Percentiles rank a stretch among this genome's conserved stretches.
Conservation (phyloP, 1,140 invertebrate species). For the Holotrichia oblita region DNA sequence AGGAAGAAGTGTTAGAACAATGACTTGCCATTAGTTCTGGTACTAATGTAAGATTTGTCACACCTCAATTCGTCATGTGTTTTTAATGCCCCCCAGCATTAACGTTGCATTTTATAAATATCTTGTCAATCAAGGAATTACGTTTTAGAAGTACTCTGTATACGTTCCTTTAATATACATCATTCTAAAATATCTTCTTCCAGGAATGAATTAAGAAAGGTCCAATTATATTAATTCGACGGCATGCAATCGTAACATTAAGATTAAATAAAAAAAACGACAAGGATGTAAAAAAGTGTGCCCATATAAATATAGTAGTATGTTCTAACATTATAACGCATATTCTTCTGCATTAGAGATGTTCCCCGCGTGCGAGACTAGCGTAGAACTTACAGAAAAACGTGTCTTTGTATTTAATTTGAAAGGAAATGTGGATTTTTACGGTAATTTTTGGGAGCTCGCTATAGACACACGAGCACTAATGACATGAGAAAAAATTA, state of each 20-base stretch:
- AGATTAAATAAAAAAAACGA: background rate
- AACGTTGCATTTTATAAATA: no score
- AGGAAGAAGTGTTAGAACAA: no score
- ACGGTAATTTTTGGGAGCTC: constrained; percentile 8
- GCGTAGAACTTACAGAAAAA: background rate
- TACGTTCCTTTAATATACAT: background rate
- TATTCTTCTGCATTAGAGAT: background rate
- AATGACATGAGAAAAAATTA: background rate
- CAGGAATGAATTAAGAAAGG: background rate
- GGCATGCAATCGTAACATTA: constrained; percentile 6
- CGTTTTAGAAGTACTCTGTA: no score
- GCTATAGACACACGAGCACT: background rate
- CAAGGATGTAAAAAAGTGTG: no score
- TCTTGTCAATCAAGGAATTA: no score
- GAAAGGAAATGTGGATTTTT: constrained; percentile 9
- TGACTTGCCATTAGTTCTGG: no score
- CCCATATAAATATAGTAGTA: no score
- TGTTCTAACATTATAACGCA: no score
- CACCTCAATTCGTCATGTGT: no score
- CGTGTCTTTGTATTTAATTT: background rate
- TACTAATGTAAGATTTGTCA: no score
- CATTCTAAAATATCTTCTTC: background rate
- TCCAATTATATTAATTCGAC: constrained; percentile 3
- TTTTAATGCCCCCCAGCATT: no score
- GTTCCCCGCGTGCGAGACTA: no score